Conservation (phyloP, 2,888 invertebrate species). For the Drosophila subsilvestris region DNA sequence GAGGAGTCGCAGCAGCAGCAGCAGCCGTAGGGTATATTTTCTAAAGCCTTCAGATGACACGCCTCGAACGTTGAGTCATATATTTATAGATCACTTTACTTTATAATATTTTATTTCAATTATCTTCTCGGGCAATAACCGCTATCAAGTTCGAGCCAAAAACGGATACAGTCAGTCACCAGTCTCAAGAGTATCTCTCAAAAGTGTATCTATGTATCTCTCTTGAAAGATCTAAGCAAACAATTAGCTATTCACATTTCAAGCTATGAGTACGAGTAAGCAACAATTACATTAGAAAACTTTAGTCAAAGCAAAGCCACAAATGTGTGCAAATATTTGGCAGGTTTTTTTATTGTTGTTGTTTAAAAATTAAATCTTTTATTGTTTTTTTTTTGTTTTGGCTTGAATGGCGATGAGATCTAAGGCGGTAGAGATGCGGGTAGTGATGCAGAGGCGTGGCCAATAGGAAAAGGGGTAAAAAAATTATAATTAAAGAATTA, state of each 20-base stretch:
- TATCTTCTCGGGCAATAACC: conserved; percentile 65
- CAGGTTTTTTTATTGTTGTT: conserved; percentile 31
- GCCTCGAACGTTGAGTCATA: conserved; percentile 41
- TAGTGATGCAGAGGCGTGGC: conserved; percentile 16
- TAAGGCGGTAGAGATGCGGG: conserved; percentile 5
- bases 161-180: conserved; percentile 37
- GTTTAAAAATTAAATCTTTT: conserved; percentile 14
- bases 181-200: conserved; percentile 44
- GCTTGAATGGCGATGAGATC: conserved; percentile 37
- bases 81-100: conserved; percentile 65
- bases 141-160: conserved; percentile 59
- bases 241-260: conserved; percentile 75
- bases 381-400: conserved; percentile 1
- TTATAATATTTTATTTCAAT: conserved; percentile 41
- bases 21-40: conserved; percentile 18
- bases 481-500: too few relatives aligned
- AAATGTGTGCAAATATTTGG: conserved; percentile 70
- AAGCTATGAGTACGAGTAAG: conserved; percentile 38
- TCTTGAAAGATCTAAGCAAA: conserved; percentile 62
- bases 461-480: too few relatives aligned
- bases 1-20: conserved; percentile 3
- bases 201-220: neutral
- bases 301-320: conserved; percentile 48
- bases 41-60: conserved; percentile 48
- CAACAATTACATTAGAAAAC: conserved; percentile 35